Percentiles rank a stretch among this genome's conserved stretches.
phyloP scores from a whole-genome alignment of 2,888 invertebrate genomes.

The Endomychus coccineus region DNA sequence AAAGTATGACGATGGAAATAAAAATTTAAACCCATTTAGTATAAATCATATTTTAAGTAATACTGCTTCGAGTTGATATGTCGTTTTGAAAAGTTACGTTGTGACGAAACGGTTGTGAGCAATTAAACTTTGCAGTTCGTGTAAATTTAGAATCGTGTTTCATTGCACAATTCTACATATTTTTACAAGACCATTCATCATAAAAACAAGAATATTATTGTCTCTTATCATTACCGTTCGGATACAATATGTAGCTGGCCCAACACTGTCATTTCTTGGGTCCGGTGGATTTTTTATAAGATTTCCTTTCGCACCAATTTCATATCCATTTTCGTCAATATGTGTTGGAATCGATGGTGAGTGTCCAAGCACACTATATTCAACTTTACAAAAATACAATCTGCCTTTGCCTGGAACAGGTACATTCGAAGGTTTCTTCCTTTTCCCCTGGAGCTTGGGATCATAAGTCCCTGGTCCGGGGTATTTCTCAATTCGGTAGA shows the following conservation, averaged over 20 bases:
- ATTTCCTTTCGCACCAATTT: constrained; percentile 25
- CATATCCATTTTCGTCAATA: constrained; percentile 37
- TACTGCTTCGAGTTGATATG: too few relatives aligned
- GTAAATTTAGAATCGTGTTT: too few relatives aligned
- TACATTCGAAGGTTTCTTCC: constrained; percentile 13
- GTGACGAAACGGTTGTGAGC: too few relatives aligned
- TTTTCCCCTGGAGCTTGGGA: constrained; percentile 20
- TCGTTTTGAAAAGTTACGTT: too few relatives aligned
- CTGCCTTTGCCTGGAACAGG: constrained; percentile 27
- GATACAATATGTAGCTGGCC: constrained; percentile 5
- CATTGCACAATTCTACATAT: too few relatives aligned
- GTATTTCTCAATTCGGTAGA: constrained; percentile 19
- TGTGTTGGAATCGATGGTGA: constrained; percentile 36
- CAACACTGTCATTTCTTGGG: constrained; percentile 17
- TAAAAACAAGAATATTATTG: too few relatives aligned
- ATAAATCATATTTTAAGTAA: too few relatives aligned
- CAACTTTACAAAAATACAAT: constrained; percentile 32
- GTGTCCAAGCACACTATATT: constrained; percentile 22
- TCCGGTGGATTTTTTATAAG: constrained; percentile 29
- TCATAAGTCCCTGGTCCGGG: constrained; percentile 30
- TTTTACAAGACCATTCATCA: too few relatives aligned
- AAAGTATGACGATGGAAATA: too few relatives aligned
- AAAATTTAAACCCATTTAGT: too few relatives aligned
- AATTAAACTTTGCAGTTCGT: too few relatives aligned
- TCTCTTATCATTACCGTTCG: constrained; percentile 8